phyloP scores from a whole-genome alignment of 1,140 invertebrate species.

The Anthonomus grandis region DNA sequence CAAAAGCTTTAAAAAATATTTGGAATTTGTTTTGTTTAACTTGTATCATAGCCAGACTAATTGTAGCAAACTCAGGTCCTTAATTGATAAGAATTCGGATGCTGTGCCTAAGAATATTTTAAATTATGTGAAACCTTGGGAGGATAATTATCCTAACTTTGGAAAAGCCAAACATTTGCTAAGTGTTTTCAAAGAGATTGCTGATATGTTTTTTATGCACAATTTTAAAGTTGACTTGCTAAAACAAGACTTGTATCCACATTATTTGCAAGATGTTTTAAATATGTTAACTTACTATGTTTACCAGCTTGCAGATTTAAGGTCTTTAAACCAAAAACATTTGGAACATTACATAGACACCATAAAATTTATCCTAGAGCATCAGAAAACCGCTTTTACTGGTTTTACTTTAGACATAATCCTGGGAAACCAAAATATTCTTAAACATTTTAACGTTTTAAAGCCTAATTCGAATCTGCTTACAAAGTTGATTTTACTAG shows the following conservation, averaged over 20 bases:
- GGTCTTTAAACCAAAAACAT: no score
- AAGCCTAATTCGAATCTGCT: background rate
- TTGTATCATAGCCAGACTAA: constrained; percentile 39
- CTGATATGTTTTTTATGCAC: constrained; percentile 23
- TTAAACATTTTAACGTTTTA: constrained; percentile 52
- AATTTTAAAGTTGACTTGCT: constrained; percentile 10
- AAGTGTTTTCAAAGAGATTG: constrained; percentile 19
- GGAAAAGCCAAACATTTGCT: constrained; percentile 29
- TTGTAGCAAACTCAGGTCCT: background rate
- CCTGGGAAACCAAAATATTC: constrained; percentile 37
- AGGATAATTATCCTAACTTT: constrained; percentile 4
- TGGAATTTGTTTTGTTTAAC: constrained; percentile 36
- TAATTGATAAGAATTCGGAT: constrained; percentile 7
- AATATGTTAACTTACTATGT: constrained; percentile 33
- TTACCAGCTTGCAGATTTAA: constrained; percentile 29
- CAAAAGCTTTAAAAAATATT: constrained; percentile 34
- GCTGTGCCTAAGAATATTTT: constrained; percentile 10
- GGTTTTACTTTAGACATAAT: constrained; percentile 20
- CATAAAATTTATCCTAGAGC: no score
- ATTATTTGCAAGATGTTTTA: constrained; percentile 33
- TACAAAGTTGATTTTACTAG: constrained; percentile 1
- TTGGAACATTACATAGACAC: no score
- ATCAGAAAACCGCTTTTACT: no score
- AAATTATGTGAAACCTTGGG: constrained; percentile 13
- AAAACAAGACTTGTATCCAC: constrained; percentile 18